Evolutionary conservation across 2,113 vertebrate genomes (phyloP).

Genomic region (Leptobrachium leishanense): DNA sequence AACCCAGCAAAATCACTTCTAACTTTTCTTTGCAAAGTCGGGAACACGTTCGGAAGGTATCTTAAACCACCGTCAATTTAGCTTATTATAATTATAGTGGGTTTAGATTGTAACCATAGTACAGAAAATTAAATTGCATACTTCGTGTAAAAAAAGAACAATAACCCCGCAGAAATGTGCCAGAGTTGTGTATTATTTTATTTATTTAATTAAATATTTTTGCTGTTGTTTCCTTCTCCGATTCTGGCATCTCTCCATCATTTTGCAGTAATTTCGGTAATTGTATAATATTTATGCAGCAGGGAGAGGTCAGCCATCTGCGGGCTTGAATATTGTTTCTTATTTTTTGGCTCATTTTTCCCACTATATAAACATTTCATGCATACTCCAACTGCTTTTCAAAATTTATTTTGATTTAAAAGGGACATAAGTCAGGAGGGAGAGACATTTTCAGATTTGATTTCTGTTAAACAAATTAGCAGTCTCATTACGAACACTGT

Average conservation of each 20-base stretch:
- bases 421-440: constrained; percentile 41
- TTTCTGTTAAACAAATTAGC: constrained; percentile 34
- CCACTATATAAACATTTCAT: constrained; percentile 38
- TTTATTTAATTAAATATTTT: too few relatives aligned
- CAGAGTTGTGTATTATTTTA: constrained; percentile 12
- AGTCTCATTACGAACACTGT: constrained; percentile 27
- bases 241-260: constrained; percentile 31
- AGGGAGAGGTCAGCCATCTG: constrained; percentile 45
- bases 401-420: constrained; percentile 43
- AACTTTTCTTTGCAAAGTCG: too few relatives aligned
- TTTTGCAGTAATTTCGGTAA: constrained; percentile 44
- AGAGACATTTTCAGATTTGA: not conserved
- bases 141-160: constrained; percentile 14
- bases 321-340: constrained; percentile 41
- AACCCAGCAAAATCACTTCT: too few relatives aligned
- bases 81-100: constrained; percentile 6
- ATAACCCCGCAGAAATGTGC: constrained; percentile 7
- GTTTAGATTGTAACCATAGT: not conserved
- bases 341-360: constrained; percentile 29
- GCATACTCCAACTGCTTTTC: constrained; percentile 38
- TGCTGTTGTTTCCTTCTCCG: not conserved
- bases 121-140: not conserved
- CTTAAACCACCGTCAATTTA: not conserved
- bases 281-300: constrained; percentile 47
- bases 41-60: not conserved